Conservation (phyloP, 2,888 invertebrate genomes). For the Epistrophella euchroma region DNA sequence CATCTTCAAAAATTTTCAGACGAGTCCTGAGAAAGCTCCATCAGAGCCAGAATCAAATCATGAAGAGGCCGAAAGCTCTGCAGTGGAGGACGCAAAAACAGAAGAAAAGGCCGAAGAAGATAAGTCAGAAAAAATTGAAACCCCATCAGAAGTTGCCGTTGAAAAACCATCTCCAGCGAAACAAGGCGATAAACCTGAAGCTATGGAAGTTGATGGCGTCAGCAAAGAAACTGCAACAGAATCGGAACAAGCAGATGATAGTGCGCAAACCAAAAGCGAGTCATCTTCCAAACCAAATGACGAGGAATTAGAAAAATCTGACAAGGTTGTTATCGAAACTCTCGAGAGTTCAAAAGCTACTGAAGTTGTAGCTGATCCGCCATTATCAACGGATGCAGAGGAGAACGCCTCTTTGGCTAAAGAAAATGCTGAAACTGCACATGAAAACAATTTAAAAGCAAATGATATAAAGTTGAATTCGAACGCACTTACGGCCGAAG, state of each 20-base stretch:
- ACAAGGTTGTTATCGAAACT: conserved; percentile 55
- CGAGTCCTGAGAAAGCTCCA: conserved; percentile 59
- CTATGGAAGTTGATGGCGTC: conserved; percentile 82
- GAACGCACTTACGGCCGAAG: conserved; percentile 50
- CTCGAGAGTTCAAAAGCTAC: conserved; percentile 63
- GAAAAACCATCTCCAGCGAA: conserved; percentile 66
- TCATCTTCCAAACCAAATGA: conserved; percentile 48
- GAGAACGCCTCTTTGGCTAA: conserved; percentile 29
- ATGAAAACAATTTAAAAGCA: conserved; percentile 54
- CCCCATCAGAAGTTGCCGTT: conserved; percentile 49
- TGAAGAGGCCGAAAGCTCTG: conserved; percentile 57
- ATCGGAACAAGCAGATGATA: conserved; percentile 35
- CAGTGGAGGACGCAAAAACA: conserved; percentile 50
- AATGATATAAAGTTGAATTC: conserved; percentile 54
- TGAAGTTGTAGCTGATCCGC: conserved; percentile 29
- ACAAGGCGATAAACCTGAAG: conserved; percentile 78
- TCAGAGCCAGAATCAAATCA: conserved; percentile 65
- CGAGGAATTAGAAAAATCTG: conserved; percentile 66
- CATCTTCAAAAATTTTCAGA: conserved; percentile 24
- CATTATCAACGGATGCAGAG: conserved; percentile 19
- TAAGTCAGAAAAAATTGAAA: conserved; percentile 36
- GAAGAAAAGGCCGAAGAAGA: conserved; percentile 37
- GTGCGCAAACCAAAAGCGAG: conserved; percentile 57
- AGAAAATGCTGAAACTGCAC: conserved; percentile 43
- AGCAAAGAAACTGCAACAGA: conserved; percentile 62